Percentiles rank a stretch among this genome's conserved stretches.
Evolutionary conservation across 2,797 vertebrate genomes (phyloP).

Genomic region (Carapus acus): DNA sequence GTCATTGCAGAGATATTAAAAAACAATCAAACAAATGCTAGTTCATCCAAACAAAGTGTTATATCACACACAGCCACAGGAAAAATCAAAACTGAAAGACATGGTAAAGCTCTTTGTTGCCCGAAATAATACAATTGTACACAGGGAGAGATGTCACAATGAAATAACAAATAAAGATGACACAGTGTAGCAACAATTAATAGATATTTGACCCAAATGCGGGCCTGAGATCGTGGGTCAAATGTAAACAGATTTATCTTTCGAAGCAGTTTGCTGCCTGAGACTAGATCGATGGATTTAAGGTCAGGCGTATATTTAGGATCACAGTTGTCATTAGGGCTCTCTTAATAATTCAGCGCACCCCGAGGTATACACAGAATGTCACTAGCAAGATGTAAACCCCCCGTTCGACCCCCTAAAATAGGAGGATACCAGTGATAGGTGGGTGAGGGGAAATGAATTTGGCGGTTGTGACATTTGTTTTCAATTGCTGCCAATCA

Average conservation of each 20-base stretch:
- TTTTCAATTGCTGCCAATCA: neutral
- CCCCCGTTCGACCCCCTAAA: too few relatives aligned
- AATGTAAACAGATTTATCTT: constrained; percentile 60
- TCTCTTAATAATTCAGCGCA: constrained; percentile 69
- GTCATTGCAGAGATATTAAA: too few relatives aligned
- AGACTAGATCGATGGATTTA: constrained; percentile 71
- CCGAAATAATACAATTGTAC: too few relatives aligned
- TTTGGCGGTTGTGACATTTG: constrained; percentile 44
- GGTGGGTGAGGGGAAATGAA: constrained; percentile 27
- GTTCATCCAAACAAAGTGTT: too few relatives aligned
- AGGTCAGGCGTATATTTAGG: constrained; percentile 70
- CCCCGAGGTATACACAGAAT: constrained; percentile 58
- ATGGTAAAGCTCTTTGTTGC: too few relatives aligned
- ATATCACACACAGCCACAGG: too few relatives aligned
- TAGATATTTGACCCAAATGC: constrained; percentile 20
- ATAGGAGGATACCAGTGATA: constrained; percentile 57
- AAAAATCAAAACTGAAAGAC: too few relatives aligned
- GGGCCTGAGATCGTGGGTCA: constrained; percentile 54
- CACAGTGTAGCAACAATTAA: too few relatives aligned
- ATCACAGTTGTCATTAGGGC: constrained; percentile 69
- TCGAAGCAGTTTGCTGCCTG: constrained; percentile 64
- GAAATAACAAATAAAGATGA: neutral
- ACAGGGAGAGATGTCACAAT: too few relatives aligned
- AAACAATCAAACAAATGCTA: too few relatives aligned
- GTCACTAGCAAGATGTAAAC: constrained; percentile 46